These are phyloP conservation scores for Elysia chlorotica DNA, from an alignment of 1,140 invertebrate genomes.

Conservation along the genomic window DNA sequence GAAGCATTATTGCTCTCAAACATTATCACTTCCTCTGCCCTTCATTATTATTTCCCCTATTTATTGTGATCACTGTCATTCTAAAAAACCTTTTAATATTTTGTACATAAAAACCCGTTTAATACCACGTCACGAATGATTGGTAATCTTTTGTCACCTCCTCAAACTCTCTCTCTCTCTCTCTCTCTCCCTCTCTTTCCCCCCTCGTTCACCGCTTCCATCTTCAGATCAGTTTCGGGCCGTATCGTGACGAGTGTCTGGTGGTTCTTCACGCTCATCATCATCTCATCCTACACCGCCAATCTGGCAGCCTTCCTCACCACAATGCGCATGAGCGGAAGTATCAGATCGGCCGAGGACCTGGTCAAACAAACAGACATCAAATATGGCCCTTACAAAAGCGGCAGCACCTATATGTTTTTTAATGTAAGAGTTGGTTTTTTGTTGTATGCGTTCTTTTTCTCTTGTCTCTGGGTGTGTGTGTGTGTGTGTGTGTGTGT, in stretches of 20 bases:
- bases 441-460: no score
- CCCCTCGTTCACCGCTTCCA: background rate
- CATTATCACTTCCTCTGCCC: no score
- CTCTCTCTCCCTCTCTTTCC: background rate
- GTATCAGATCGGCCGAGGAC: constrained; percentile 59
- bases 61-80: no score
- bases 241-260: constrained; percentile 59
- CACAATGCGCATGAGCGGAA: constrained; percentile 54
- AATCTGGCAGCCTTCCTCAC: constrained; percentile 61
- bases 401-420: constrained; percentile 57
- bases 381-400: constrained; percentile 51
- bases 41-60: no score
- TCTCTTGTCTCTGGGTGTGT: no score
- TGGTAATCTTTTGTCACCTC: no score
- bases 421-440: constrained; percentile 57
- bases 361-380: constrained; percentile 59
- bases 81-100: no score
- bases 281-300: constrained; percentile 62
- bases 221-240: constrained; percentile 41
- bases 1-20: no score
- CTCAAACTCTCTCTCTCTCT: background rate
- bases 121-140: no score
- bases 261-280: constrained; percentile 62
- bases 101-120: no score
- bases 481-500: no score